Percentiles rank a stretch among this genome's conserved stretches.
Evolutionary conservation across 2,113 vertebrate genomes (phyloP).

Genomic region (Helogale parvula): DNA sequence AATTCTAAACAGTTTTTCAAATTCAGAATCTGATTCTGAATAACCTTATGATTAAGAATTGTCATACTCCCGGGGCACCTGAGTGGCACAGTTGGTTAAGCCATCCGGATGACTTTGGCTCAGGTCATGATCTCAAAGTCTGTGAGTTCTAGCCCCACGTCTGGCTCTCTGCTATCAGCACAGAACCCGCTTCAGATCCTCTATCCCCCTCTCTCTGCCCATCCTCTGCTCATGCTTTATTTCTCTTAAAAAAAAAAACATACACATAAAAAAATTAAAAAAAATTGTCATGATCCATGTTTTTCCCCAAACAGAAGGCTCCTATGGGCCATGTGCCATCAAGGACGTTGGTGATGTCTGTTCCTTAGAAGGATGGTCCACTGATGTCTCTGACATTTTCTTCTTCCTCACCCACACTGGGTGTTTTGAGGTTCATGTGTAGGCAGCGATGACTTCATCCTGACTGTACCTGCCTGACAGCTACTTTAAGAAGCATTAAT

Average conservation of each 20-base stretch:
- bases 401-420: neutral
- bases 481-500: constrained; percentile 36
- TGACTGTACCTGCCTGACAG: neutral
- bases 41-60: neutral
- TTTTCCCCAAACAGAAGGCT: neutral
- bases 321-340: neutral
- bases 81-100: too few species aligned
- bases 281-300: too few species aligned
- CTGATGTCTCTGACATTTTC: neutral
- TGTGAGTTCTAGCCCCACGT: too few species aligned
- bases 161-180: too few species aligned
- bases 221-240: too few species aligned
- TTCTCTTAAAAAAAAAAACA: too few species aligned
- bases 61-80: neutral
- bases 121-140: too few species aligned
- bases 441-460: neutral
- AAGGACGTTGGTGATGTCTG: accelerated
- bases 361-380: neutral
- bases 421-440: neutral
- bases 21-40: neutral
- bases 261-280: too few species aligned
- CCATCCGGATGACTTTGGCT: too few species aligned
- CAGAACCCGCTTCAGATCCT: too few species aligned
- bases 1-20: neutral
- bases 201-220: too few species aligned